Conservation (phyloP, 2,888 invertebrate genomes). For the Parasteatoda lunata region DNA sequence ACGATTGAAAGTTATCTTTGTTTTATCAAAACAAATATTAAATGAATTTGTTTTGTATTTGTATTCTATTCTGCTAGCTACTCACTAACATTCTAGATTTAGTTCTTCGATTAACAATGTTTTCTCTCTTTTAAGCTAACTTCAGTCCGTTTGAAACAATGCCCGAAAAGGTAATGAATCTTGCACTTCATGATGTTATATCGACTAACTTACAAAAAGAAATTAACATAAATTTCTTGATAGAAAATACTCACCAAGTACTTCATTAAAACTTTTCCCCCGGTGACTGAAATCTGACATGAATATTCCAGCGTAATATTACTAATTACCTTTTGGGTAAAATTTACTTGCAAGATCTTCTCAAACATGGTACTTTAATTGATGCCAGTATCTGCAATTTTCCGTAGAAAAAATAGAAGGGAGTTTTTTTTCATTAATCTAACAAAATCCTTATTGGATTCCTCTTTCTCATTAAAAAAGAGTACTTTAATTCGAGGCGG, state of each 20-base stretch:
- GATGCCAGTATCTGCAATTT: neutral
- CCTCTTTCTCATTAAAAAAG: conserved; percentile 31
- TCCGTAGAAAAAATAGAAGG: neutral
- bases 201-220: too few species aligned
- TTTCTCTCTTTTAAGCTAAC: too few species aligned
- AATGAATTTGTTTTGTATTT: too few species aligned
- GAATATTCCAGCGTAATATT: neutral
- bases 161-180: too few species aligned
- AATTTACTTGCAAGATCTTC: neutral
- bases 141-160: too few species aligned
- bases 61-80: too few species aligned
- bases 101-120: too few species aligned
- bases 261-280: conserved; percentile 1
- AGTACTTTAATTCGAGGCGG: conserved; percentile 6
- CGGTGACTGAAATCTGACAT: neutral
- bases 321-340: conserved; percentile 5
- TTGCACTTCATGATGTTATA: too few species aligned
- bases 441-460: neutral
- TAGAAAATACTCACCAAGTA: neutral
- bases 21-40: too few species aligned
- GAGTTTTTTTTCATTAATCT: conserved; percentile 11
- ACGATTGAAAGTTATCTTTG: too few species aligned
- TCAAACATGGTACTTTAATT: conserved; percentile 2
- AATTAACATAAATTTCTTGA: neutral
- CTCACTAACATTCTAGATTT: too few species aligned